Conservation (phyloP, 1,140 invertebrate species). For the Hylaeus anthracinus region DNA sequence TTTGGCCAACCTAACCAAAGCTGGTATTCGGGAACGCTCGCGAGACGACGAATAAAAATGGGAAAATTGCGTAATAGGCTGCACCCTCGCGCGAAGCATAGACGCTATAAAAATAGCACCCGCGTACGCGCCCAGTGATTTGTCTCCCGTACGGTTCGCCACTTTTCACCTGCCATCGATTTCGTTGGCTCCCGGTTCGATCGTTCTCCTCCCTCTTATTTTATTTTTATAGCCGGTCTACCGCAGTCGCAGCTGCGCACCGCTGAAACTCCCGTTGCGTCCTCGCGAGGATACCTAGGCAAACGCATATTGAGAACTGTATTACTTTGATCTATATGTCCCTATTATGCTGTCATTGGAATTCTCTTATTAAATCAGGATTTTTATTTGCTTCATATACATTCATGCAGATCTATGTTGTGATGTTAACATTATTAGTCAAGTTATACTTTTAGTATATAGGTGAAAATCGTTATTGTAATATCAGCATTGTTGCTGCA, state of each 20-base stretch:
- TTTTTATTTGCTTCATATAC: too few relatives aligned
- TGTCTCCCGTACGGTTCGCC: conserved; percentile 51
- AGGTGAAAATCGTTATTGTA: too few relatives aligned
- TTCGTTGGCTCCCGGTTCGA: conserved; percentile 25
- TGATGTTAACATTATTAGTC: too few relatives aligned
- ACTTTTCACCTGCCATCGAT: conserved; percentile 56
- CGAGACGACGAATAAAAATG: background rate
- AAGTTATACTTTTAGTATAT: too few relatives aligned
- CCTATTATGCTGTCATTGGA: too few relatives aligned
- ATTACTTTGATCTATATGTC: conserved; percentile 27
- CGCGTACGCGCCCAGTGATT: conserved; percentile 37
- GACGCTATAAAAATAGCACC: conserved; percentile 52
- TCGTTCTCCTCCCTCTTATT: conserved; percentile 38
- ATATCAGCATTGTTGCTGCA: too few relatives aligned
- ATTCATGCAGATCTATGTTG: too few relatives aligned
- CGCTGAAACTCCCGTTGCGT: background rate
- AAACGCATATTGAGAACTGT: background rate
- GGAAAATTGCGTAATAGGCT: conserved; percentile 4
- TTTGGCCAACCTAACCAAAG: too few relatives aligned
- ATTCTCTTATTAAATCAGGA: too few relatives aligned
- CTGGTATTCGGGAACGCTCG: background rate
- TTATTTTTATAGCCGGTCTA: conserved; percentile 46
- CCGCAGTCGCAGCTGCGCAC: conserved; percentile 46
- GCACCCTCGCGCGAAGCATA: conserved; percentile 29
- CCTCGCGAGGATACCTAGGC: background rate